Evolutionary conservation across 1,140 invertebrate species (phyloP), one percentile per base, ranked within the genome.

Genomic region (Calliopsis andreniformis): DNA sequence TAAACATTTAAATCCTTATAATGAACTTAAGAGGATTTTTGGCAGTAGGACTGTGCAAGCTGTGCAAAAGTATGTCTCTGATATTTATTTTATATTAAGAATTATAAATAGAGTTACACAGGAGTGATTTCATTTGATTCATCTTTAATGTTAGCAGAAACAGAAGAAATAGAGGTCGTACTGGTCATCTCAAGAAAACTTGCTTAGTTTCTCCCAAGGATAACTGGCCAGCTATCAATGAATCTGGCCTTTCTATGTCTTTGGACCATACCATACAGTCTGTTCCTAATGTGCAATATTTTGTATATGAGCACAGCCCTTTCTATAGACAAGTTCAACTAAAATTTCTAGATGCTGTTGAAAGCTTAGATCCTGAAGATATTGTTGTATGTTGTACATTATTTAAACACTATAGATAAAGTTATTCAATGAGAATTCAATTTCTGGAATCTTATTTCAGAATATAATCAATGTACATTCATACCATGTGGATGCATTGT

Each of bases 21-120:
- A 97, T 92, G 97, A 98, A 92, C 92, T 98, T 77, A 96, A 95
- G 72, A 94, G 94, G 85, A 96, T 97, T 82, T 98, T 98, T 94
- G 97, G 97, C 7, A 95, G 95, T 12, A 95, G 95, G 89, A 95
- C 96, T 67, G 93, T 97, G 20, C 94, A 95, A 87, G 92, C 92
- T 64, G 95, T 96, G 84, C 93, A 94, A 85, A 93, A 89, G 93
- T 95, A 92, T n/a, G 56, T 76, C 39, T 45, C 30, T 66, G 51
- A 49, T 77, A 78, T 53, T 12, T 78, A 64, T 67, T 20, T 39
- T n/a, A 16, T 47, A 0, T 51, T 35, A 63, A 16, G 66, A 56
- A 18, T 18, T 20, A 39, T 75, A 30, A 61, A 16, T 28, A 16
- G 6, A 18, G 18, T n/a, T 56, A n/a, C 6, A 28, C 23, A 16